phyloP scores from a whole-genome alignment of 2,113 vertebrate genomes.

The Hippocampus comes region DNA sequence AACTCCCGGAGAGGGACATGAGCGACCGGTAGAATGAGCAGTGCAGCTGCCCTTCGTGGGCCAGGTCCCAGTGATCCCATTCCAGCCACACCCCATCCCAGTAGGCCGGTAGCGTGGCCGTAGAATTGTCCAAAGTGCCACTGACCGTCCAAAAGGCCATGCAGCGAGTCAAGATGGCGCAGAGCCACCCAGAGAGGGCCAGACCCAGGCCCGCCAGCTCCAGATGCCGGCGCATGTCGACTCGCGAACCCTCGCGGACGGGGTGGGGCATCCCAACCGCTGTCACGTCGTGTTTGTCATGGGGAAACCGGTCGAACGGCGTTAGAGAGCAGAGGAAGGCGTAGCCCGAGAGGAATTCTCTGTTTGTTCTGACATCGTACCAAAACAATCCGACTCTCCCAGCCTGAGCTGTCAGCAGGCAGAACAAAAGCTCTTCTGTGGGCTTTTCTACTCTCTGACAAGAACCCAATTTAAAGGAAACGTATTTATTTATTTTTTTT shows the following conservation, averaged over 20 bases:
- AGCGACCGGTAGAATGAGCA: constrained; percentile 86
- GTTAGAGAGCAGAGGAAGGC: constrained; percentile 48
- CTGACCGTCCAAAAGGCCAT: constrained; percentile 88
- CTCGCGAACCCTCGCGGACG: constrained; percentile 40
- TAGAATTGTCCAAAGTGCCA: constrained; percentile 70
- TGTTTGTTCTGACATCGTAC: constrained; percentile 65
- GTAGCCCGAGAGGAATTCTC: constrained; percentile 41
- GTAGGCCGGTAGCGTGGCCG: constrained; percentile 79
- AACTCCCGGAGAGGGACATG: constrained; percentile 77
- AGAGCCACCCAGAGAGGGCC: constrained; percentile 64
- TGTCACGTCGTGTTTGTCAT: constrained; percentile 5
- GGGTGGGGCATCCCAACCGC: neutral
- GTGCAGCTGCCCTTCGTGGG: constrained; percentile 80
- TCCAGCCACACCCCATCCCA: constrained; percentile 93
- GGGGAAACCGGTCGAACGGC: constrained; percentile 50
- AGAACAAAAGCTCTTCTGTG: constrained; percentile 56
- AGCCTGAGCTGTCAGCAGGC: neutral
- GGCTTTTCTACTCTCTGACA: constrained; percentile 2
- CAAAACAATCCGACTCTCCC: constrained; percentile 56
- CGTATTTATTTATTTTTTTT: neutral
- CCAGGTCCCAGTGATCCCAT: constrained; percentile 83
- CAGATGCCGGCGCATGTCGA: constrained; percentile 59
- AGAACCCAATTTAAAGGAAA: constrained; percentile 19
- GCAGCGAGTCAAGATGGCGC: constrained; percentile 74
- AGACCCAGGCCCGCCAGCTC: constrained; percentile 58